A percentile compares a stretch with the other conserved stretches of the same genome.
Evolutionary conservation across 1,140 invertebrate genomes (phyloP).

Genomic region (Fragariocoptes setiger): DNA sequence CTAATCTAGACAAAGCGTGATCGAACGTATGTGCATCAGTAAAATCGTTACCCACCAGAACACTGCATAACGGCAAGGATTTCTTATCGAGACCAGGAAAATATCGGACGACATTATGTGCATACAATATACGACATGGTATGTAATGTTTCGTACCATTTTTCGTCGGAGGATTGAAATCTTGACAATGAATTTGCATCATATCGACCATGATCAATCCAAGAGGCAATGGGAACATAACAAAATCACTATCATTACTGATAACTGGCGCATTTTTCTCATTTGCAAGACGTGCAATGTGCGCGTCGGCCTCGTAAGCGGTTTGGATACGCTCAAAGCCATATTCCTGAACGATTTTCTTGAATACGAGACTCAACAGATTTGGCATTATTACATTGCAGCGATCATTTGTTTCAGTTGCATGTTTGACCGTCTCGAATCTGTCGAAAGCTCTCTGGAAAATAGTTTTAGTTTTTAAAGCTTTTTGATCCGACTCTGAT

Average conservation of each 20-base stretch:
- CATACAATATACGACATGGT: not conserved
- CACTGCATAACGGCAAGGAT: conserved; percentile 39
- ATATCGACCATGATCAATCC: conserved; percentile 35
- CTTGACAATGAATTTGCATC: not conserved
- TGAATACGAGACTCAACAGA: conserved; percentile 34
- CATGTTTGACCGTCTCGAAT: not conserved
- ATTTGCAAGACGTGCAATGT: conserved; percentile 40
- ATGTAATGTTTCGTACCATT: conserved; percentile 9
- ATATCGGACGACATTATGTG: conserved; percentile 24
- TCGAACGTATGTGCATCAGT: conserved; percentile 29
- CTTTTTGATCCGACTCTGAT: not conserved
- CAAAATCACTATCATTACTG: conserved; percentile 70
- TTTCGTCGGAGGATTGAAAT: not conserved
- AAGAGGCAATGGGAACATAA: conserved; percentile 33
- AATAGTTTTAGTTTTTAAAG: not conserved
- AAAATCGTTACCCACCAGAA: conserved; percentile 55
- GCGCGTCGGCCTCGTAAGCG: conserved; percentile 53
- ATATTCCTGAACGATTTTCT: conserved; percentile 27
- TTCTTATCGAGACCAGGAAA: conserved; percentile 29
- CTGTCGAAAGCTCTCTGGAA: not conserved
- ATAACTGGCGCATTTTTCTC: conserved; percentile 43
- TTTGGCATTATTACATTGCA: conserved; percentile 11
- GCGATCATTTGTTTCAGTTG: not conserved
- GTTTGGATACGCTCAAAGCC: conserved; percentile 30
- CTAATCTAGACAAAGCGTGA: not conserved